phyloP scores from a whole-genome alignment of 1,140 invertebrate species.

The Ips nitidus region DNA sequence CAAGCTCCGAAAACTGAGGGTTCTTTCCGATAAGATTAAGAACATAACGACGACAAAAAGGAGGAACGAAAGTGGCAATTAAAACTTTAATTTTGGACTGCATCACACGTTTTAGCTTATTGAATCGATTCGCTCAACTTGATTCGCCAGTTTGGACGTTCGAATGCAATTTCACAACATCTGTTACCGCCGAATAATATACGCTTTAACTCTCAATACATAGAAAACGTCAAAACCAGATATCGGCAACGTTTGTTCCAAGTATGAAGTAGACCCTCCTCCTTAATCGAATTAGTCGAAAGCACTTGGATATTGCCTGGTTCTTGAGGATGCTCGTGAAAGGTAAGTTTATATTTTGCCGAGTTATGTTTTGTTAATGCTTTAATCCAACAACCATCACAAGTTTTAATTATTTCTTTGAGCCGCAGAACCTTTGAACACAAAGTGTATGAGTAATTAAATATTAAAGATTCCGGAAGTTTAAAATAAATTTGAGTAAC shows the following conservation, averaged over 20 bases:
- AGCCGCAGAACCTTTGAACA: too few species aligned
- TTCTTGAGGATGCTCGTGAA: neutral
- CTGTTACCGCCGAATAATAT: neutral
- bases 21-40: neutral
- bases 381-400: neutral
- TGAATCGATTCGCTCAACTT: slow-evolving; percentile 1
- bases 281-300: slow-evolving; percentile 5
- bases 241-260: slow-evolving; percentile 6
- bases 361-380: too few species aligned
- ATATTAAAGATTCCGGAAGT: too few species aligned
- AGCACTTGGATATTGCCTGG: neutral
- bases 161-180: slow-evolving; percentile 1
- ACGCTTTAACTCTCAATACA: neutral
- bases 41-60: neutral
- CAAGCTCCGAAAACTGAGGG: neutral
- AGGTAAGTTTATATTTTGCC: neutral
- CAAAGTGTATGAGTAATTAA: too few species aligned
- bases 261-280: slow-evolving; percentile 2
- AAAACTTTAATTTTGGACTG: slow-evolving; percentile 3
- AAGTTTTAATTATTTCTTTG: neutral
- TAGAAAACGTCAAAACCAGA: slow-evolving; percentile 12
- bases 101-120: slow-evolving; percentile 3
- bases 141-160: neutral
- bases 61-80: neutral
- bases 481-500: too few species aligned